Base-by-base conservation (phyloP, 1,140 invertebrate species). In the Aphidius ervi region DNA sequence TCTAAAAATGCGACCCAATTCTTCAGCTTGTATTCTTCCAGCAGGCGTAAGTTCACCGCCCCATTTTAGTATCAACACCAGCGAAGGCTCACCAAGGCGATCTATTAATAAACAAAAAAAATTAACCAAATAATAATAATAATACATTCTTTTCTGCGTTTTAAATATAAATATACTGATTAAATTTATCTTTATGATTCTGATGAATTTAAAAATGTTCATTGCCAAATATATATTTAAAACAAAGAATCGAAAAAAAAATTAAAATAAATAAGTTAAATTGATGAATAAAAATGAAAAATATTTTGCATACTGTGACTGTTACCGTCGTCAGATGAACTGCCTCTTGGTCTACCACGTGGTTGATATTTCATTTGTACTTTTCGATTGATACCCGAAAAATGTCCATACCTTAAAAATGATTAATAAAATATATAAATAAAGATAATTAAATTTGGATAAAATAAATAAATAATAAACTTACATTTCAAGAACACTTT, bases 291-390 rank as follows among this genome's bases (percentile, higher is more conserved):
- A 31, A 39, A 49, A 58, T 58, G 62, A 53, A 57, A 65, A 67
- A 66, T 37, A 50, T 63, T 66, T 65, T 57, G 55, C 71, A 66
- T 75, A 72, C 71, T 74, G 65, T 63, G 74, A 67, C 74, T 77
- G 80, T 84, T 88, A 92, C 92, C 93, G 85, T 96, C 94, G 84
- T 98, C 95, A 67, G 93, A 96, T 74, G 92, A 95, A 63, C 94
- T 96, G 65, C 91, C 89, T 70, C 94, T 86, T 9, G 95, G 94
- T 62, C 94, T 85, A 3, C 95, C 95, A 70, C 93, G 88, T 5
- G 97, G 97, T 79, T 99, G 95, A 80, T 99, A 99, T 80, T 99
- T 99, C 84, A 99, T 90, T 83, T 99, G 98, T 46, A 99, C 95
- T 83, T 99, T 99, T 52, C 98, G 87, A 85, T 99, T 99, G 65